Evolutionary conservation across 2,888 invertebrate genomes (phyloP).

Genomic region (Nebria brevicollis): DNA sequence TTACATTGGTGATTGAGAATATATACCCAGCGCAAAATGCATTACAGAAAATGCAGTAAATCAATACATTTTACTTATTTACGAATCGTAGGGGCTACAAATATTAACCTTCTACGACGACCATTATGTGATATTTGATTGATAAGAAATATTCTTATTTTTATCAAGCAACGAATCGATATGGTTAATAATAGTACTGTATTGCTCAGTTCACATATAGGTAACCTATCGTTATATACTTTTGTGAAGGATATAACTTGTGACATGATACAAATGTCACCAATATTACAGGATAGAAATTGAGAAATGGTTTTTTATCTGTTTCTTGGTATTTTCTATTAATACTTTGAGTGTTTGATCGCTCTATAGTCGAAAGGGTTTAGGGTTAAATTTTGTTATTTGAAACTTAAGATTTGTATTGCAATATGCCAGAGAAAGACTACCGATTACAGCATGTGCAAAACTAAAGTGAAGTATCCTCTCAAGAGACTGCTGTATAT

Average conservation of each 20-base stretch:
- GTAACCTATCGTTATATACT: slow-evolving; percentile 8
- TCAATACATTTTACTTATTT: slow-evolving; percentile 21
- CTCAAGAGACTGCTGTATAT: too few species aligned
- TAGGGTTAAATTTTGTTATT: too few species aligned
- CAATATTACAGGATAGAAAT: neutral
- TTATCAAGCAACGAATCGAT: slow-evolving; percentile 3
- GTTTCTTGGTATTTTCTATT: neutral
- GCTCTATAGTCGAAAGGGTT: too few species aligned
- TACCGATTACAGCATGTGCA: too few species aligned
- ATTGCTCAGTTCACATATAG: neutral
- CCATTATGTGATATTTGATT: neutral
- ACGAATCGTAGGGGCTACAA: neutral
- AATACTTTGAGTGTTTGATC: neutral
- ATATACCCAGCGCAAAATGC: slow-evolving; percentile 28
- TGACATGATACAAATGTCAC: slow-evolving; percentile 15
- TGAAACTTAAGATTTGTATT: too few species aligned
- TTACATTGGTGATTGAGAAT: slow-evolving; percentile 27
- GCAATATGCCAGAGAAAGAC: too few species aligned
- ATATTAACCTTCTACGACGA: neutral
- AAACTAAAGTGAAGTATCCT: too few species aligned
- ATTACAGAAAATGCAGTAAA: slow-evolving; percentile 10
- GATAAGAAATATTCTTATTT: neutral
- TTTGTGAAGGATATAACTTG: neutral
- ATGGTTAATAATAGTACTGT: slow-evolving; percentile 7
- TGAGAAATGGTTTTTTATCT: neutral